Evolutionary conservation across 2,888 invertebrate genomes (phyloP), one percentile per base, ranked within the genome.

Genomic region (Terebella lapidaria): DNA sequence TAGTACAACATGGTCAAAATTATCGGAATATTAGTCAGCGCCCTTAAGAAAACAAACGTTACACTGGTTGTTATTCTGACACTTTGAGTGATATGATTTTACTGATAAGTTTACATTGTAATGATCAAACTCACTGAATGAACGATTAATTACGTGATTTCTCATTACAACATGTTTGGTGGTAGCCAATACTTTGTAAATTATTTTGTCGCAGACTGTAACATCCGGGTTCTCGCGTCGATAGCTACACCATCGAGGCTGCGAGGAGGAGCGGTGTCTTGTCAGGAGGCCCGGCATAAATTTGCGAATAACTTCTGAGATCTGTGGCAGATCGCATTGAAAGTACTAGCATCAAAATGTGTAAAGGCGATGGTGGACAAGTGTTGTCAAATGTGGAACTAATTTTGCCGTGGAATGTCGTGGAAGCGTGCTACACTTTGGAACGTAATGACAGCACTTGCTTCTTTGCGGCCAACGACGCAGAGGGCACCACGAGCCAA

Each of bases 401-500:
- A 22, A 49, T 63, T 52, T 35, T 63, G 24, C 63, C 63, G 28
- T 20, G 57, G 10, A 55, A 58, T 35, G 63, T 63, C 27, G 61
- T 63, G 22, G 57, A 63, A 49, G 57, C 63, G 22, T 63, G 63
- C 59, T 63, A 59, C 46, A 56, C 52, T 54, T 53, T 63, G 53
- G 53, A 63, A 46, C 54, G 46, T 27, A 30, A 58, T 49, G 54
- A 2, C 15, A 47, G 54, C 29, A 55, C 60, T 24, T 30, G 49
- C 24, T 63, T 63, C 45, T 47, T 54, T 5, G 63, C 63, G 20
- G 29, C 59, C 45, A 61, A 63, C 47, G 46, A 47, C 15, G 55
- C 55, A 5, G 63, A 61, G 30, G 54, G 49, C 20, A 63, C 63
- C 22, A 56, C 53, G 47, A 63, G 63, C 49, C 63, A 63, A 53